Evolutionary conservation across 2,888 invertebrate genomes (phyloP).

Genomic region (Pollenia angustigena): DNA sequence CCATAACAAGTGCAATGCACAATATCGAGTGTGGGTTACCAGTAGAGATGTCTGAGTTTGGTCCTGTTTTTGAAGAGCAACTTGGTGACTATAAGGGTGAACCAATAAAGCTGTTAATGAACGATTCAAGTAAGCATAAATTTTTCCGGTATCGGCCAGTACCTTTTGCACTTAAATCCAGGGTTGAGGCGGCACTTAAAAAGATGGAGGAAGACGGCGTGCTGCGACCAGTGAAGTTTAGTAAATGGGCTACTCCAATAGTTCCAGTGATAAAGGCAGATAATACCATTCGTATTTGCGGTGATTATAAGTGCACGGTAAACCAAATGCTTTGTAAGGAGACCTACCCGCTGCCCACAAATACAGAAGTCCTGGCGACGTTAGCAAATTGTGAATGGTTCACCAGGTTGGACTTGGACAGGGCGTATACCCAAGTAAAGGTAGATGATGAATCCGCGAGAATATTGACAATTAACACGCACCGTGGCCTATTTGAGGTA

Average conservation of each 20-base stretch:
- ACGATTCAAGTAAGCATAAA: not conserved
- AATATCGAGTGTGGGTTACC: not conserved
- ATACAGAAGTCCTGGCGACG: not conserved
- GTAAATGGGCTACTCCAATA: not conserved
- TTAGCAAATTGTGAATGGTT: constrained; percentile 39
- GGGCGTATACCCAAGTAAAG: constrained; percentile 31
- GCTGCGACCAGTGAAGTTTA: not conserved
- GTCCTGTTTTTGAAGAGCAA: not conserved
- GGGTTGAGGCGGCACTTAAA: too few relatives aligned
- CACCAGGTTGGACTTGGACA: constrained; percentile 48
- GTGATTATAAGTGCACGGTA: constrained; percentile 48
- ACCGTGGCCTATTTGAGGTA: constrained; percentile 50
- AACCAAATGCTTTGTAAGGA: constrained; percentile 53
- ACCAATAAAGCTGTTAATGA: not conserved
- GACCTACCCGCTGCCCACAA: constrained; percentile 47
- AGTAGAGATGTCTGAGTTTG: constrained; percentile 6
- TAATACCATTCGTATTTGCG: too few relatives aligned
- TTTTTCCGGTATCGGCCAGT: constrained; percentile 2
- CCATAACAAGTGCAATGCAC: not conserved
- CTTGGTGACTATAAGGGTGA: constrained; percentile 22
- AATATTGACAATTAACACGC: not conserved
- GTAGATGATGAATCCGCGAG: constrained; percentile 27
- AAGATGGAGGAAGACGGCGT: constrained; percentile 4
- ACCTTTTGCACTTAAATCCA: constrained; percentile 8
- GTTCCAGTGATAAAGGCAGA: too few relatives aligned